These are phyloP conservation scores for Meloidogyne floridensis DNA, from an alignment of 1,140 invertebrate genomes.

Conservation along the genomic window DNA sequence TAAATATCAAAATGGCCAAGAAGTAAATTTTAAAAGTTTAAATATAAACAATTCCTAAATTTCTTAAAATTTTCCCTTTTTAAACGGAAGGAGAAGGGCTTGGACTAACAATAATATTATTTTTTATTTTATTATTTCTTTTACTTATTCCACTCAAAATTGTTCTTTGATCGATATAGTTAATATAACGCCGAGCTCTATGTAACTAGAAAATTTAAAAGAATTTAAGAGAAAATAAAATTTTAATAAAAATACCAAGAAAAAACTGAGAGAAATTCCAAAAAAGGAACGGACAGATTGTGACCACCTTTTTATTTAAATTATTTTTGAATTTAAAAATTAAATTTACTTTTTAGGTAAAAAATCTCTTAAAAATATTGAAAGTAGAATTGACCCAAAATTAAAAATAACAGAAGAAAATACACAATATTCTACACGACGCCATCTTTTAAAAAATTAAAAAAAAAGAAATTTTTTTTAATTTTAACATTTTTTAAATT, in stretches of 20 bases:
- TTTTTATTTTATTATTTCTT: background rate
- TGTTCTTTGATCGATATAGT: conserved; percentile 20
- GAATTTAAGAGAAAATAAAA: background rate
- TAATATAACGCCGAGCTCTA: conserved; percentile 6
- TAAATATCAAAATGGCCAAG: too few species aligned
- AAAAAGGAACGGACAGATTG: background rate
- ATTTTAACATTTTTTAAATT: too few species aligned
- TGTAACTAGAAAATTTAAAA: conserved; percentile 1
- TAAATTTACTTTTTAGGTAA: conserved; percentile 14
- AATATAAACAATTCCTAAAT: too few species aligned
- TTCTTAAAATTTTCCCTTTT: background rate
- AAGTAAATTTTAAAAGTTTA: too few species aligned
- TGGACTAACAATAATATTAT: background rate
- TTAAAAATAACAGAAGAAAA: conserved; percentile 30
- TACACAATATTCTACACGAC: conserved; percentile 28
- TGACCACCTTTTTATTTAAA: background rate
- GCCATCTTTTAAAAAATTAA: conserved; percentile 16
- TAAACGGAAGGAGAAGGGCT: background rate
- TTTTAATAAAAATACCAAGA: conserved; percentile 17
- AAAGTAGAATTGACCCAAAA: conserved; percentile 21
- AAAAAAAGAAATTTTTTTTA: too few species aligned
- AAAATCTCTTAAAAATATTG: conserved; percentile 25
- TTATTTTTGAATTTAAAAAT: background rate
- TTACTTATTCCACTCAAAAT: conserved; percentile 14
- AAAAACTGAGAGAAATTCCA: conserved; percentile 15